phyloP scores from a whole-genome alignment of 2,113 vertebrate genomes.

The Rhipidura dahli region DNA sequence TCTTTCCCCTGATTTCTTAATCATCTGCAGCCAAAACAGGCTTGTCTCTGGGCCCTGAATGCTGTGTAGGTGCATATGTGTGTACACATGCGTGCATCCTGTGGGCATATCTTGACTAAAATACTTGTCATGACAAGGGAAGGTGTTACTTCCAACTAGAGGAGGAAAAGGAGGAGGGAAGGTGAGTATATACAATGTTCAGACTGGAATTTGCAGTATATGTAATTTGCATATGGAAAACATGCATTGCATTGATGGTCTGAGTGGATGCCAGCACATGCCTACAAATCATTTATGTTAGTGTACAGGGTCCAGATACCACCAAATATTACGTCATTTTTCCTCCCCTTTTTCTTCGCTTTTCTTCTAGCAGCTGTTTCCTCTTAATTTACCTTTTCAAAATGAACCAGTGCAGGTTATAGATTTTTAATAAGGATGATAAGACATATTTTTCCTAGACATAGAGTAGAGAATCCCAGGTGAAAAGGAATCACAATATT shows the following conservation, averaged over 20 bases:
- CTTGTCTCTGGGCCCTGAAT: neutral
- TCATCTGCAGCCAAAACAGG: neutral
- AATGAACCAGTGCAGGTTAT: neutral
- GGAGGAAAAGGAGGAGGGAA: neutral
- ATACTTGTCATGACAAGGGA: neutral
- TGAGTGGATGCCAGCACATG: neutral
- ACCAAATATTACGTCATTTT: neutral
- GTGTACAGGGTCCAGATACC: neutral
- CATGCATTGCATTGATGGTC: neutral
- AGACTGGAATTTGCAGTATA: neutral
- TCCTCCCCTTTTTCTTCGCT: rapidly evolving
- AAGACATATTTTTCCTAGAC: neutral
- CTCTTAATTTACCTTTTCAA: neutral
- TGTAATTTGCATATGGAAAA: neutral
- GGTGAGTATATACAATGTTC: neutral
- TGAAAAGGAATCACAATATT: neutral
- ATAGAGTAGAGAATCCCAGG: neutral
- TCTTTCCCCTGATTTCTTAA: neutral
- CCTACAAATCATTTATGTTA: neutral
- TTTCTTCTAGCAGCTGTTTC: neutral
- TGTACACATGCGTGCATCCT: neutral
- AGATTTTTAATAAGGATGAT: neutral
- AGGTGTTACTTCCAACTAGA: neutral
- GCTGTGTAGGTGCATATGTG: neutral
- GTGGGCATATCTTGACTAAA: neutral